A percentile compares a stretch with the other conserved stretches of the same genome.
Evolutionary conservation across 2,797 vertebrate genomes (phyloP).

Genomic region (Garrulus glandarius): DNA sequence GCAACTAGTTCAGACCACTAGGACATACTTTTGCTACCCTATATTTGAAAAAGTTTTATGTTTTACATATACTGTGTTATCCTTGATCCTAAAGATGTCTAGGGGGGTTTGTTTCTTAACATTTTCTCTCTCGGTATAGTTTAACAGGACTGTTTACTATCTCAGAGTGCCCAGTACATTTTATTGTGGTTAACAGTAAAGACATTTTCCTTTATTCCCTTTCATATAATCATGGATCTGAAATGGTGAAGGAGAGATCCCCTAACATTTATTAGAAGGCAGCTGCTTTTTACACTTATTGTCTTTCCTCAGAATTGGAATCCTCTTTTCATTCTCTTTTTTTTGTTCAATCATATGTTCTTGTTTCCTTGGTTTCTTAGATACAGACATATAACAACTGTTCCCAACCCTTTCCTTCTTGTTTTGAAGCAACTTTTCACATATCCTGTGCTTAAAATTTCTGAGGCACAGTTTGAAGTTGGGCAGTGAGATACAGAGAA

Average conservation of each 20-base stretch:
- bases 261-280: neutral
- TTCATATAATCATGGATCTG: neutral
- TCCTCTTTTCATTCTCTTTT: neutral
- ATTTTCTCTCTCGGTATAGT: neutral
- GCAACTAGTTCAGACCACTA: neutral
- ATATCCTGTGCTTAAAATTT: neutral
- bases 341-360: neutral
- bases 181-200: neutral
- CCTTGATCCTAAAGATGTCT: neutral
- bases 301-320: neutral
- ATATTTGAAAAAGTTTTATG: neutral
- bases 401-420: neutral
- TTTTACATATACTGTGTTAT: neutral
- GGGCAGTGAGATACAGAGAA: neutral
- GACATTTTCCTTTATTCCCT: neutral
- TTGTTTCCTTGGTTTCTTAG: conserved; percentile 1
- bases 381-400: neutral
- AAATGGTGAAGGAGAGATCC: neutral
- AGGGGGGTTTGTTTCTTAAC: neutral
- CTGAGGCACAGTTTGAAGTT: neutral
- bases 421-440: neutral
- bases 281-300: neutral
- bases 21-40: neutral
- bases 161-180: neutral
- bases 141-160: neutral